A percentile compares a stretch with the other conserved stretches of the same genome.
Evolutionary conservation across 2,797 vertebrate species (phyloP).

Genomic region (Antennarius maculatus): DNA sequence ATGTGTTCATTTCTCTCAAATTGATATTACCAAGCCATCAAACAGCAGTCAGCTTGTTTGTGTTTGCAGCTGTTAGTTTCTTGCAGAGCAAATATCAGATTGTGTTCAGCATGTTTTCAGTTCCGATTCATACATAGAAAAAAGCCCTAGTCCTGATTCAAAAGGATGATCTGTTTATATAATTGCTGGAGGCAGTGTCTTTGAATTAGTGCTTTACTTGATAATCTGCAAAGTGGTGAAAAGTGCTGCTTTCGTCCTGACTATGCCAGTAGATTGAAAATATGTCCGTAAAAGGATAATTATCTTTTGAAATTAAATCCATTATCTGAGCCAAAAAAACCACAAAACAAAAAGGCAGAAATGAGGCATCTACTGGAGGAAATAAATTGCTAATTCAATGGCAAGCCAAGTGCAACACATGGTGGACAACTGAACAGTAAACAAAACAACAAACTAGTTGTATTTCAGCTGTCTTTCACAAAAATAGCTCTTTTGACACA

Average conservation of each 20-base stretch:
- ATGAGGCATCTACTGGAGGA: slow-evolving; percentile 17
- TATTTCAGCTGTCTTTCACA: slow-evolving; percentile 25
- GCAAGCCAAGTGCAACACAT: slow-evolving; percentile 2
- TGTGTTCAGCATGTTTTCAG: slow-evolving; percentile 54
- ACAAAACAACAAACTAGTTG: slow-evolving; percentile 1
- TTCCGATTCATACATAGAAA: slow-evolving; percentile 69
- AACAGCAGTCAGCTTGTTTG: slow-evolving; percentile 55
- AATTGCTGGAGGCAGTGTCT: slow-evolving; percentile 64
- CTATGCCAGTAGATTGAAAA: slow-evolving; percentile 52
- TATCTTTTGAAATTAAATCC: slow-evolving; percentile 23
- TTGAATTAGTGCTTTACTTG: slow-evolving; percentile 69
- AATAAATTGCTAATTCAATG: slow-evolving; percentile 14
- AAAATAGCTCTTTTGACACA: slow-evolving; percentile 52
- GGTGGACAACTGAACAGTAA: slow-evolving; percentile 32
- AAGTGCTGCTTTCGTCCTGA: slow-evolving; percentile 43
- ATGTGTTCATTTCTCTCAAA: slow-evolving; percentile 31
- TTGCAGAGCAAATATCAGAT: slow-evolving; percentile 65
- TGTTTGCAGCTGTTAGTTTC: slow-evolving; percentile 66
- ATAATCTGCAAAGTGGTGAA: slow-evolving; percentile 50
- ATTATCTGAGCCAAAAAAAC: slow-evolving; percentile 29
- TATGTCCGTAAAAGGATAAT: slow-evolving; percentile 56
- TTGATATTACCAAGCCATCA: slow-evolving; percentile 52
- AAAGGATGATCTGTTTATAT: slow-evolving; percentile 75
- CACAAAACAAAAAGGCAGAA: slow-evolving; percentile 15
- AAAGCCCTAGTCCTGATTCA: slow-evolving; percentile 59